phyloP scores from a whole-genome alignment of 1,140 invertebrate species.

The Brachionus rubens region DNA sequence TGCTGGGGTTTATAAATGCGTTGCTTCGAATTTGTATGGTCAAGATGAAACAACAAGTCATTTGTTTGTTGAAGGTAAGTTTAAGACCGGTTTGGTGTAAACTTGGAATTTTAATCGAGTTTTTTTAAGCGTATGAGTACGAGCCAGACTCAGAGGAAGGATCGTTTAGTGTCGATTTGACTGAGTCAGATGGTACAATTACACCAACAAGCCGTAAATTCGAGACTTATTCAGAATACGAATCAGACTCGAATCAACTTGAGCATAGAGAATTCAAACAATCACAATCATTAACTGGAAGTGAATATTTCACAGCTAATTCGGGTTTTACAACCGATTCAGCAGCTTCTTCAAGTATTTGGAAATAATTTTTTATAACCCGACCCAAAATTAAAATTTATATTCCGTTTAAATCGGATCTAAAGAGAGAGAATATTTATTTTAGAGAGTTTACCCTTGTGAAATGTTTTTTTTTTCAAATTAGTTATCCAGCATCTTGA shows the following conservation, averaged over 20 bases:
- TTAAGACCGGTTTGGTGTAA: background rate
- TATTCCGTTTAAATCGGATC: too few species aligned
- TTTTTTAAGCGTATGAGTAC: background rate
- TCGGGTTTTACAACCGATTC: conserved; percentile 30
- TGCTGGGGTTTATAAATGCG: conserved; percentile 67
- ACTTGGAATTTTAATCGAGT: background rate
- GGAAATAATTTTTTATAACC: conserved; percentile 29
- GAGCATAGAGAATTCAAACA: background rate
- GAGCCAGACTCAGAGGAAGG: conserved; percentile 45
- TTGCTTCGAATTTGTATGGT: conserved; percentile 56
- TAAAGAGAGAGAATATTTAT: background rate
- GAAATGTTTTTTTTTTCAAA: too few species aligned
- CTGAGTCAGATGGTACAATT: conserved; percentile 31
- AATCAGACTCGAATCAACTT: background rate
- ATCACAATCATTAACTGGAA: conserved; percentile 32
- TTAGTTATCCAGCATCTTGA: too few species aligned
- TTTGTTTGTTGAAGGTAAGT: conserved; percentile 27
- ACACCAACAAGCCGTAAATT: conserved; percentile 41
- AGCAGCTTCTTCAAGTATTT: conserved; percentile 42
- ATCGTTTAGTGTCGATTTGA: conserved; percentile 24
- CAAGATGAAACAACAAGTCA: conserved; percentile 53
- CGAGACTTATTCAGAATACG: conserved; percentile 18
- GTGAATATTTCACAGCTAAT: conserved; percentile 44
- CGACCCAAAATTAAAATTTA: background rate
- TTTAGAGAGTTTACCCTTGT: too few species aligned